A percentile compares a stretch with the other conserved stretches of the same genome.
Conservation (phyloP, 2,113 vertebrate genomes). For the Pluvianellus socialis region DNA sequence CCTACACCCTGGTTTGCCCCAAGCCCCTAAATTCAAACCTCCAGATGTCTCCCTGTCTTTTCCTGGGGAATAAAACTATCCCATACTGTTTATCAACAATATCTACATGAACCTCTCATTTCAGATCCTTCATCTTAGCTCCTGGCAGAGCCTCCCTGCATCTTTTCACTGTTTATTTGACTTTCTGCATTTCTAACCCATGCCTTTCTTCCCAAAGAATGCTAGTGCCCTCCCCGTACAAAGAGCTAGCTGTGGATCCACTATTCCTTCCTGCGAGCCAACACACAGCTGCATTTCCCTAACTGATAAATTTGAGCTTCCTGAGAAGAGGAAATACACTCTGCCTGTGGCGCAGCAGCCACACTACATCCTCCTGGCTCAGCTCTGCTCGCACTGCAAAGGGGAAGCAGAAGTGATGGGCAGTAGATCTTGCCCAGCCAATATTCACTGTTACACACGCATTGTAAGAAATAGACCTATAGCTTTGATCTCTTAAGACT, state of each 20-base stretch:
- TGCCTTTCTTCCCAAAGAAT: neutral
- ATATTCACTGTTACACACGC: neutral
- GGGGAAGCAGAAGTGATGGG: neutral
- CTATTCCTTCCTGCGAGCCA: neutral
- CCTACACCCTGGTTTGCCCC: neutral
- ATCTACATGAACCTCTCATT: neutral
- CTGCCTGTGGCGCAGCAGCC: neutral
- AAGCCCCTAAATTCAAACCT: neutral
- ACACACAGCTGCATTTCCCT: neutral
- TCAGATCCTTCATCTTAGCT: neutral
- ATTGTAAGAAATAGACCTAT: neutral
- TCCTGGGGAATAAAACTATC: neutral
- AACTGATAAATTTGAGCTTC: neutral
- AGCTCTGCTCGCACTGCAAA: neutral
- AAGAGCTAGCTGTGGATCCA: neutral
- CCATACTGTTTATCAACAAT: neutral
- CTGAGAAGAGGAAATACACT: neutral
- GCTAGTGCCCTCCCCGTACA: neutral
- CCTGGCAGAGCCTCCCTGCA: neutral
- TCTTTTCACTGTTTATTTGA: neutral
- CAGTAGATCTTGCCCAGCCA: neutral
- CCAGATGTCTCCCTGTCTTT: neutral
- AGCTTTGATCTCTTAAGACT: neutral
- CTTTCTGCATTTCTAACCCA: neutral
- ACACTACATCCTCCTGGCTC: neutral